These are phyloP conservation scores for Merodon equestris DNA, from an alignment of 2,888 invertebrate species.

Conservation along the genomic window DNA sequence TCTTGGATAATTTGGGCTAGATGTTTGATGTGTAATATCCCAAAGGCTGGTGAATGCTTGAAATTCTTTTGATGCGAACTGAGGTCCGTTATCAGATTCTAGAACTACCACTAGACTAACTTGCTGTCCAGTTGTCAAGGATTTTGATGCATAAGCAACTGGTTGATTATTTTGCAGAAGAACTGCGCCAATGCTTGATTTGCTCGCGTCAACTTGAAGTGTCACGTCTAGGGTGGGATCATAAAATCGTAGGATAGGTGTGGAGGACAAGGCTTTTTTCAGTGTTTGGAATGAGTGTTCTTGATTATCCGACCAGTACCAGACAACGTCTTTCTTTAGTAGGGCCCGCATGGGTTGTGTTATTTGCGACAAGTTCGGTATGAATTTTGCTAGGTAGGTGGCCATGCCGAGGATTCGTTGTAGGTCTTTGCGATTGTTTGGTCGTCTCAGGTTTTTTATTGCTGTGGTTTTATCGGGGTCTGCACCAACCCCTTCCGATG, in stretches of 20 bases:
- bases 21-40: slow-evolving; percentile 55
- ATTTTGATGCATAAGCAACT: slow-evolving; percentile 6
- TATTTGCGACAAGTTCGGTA: slow-evolving; percentile 45
- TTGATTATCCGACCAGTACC: slow-evolving; percentile 41
- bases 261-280: too few relatives aligned
- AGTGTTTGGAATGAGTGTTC: slow-evolving; percentile 37
- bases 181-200: slow-evolving; percentile 71
- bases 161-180: slow-evolving; percentile 72
- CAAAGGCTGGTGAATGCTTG: slow-evolving; percentile 44
- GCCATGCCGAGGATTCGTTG: slow-evolving; percentile 58
- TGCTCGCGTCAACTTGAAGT: slow-evolving; percentile 68
- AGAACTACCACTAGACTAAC: slow-evolving; percentile 49
- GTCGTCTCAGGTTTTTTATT: slow-evolving; percentile 65
- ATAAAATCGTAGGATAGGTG: slow-evolving; percentile 70
- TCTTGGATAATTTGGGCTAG: slow-evolving; percentile 49
- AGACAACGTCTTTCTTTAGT: slow-evolving; percentile 42
- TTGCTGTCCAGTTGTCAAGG: neutral
- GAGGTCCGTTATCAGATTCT: too few relatives aligned
- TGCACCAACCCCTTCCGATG: slow-evolving; percentile 69
- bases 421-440: slow-evolving; percentile 52
- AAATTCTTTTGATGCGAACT: too few relatives aligned
- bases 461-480: slow-evolving; percentile 72
- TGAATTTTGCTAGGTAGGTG: slow-evolving; percentile 29
- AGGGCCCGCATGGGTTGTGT: slow-evolving; percentile 35
- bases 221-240: slow-evolving; percentile 69